Percentiles rank a stretch among this genome's conserved stretches.
These are phyloP conservation scores for Melieria crassipennis DNA, from an alignment of 2,888 invertebrate species.

Conservation along the genomic window DNA sequence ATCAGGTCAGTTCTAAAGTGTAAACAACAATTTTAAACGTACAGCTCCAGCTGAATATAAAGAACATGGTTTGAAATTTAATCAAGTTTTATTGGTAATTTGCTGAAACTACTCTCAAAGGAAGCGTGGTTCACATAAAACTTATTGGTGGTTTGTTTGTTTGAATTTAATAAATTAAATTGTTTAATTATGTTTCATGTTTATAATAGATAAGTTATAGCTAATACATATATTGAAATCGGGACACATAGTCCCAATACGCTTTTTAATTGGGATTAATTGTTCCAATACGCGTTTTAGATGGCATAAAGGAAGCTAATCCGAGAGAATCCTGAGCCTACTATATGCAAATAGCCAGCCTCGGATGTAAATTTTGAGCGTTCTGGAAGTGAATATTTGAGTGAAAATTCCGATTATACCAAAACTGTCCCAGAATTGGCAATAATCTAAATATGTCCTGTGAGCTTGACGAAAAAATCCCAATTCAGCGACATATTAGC, in stretches of 20 bases:
- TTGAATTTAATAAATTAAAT: background rate
- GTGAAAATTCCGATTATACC: no score
- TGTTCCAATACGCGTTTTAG: background rate
- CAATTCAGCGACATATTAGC: background rate
- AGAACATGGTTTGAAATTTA: no score
- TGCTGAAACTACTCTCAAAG: no score
- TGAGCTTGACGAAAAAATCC: background rate
- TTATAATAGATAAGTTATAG: background rate
- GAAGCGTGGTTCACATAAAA: no score
- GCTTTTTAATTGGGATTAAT: constrained; percentile 6
- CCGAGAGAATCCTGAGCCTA: no score
- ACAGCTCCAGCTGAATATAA: no score
- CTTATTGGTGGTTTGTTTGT: background rate
- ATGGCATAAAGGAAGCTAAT: background rate
- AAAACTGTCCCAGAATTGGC: background rate
- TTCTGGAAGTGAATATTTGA: no score
- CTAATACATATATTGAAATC: background rate
- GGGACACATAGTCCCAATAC: background rate
- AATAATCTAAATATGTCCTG: background rate
- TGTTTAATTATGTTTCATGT: background rate
- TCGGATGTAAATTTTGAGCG: background rate
- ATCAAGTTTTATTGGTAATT: no score
- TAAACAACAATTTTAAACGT: no score
- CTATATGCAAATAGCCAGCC: background rate
- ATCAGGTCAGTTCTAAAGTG: no score